phyloP scores from a whole-genome alignment of 2,113 vertebrate species.

The Xenus cinereus region DNA sequence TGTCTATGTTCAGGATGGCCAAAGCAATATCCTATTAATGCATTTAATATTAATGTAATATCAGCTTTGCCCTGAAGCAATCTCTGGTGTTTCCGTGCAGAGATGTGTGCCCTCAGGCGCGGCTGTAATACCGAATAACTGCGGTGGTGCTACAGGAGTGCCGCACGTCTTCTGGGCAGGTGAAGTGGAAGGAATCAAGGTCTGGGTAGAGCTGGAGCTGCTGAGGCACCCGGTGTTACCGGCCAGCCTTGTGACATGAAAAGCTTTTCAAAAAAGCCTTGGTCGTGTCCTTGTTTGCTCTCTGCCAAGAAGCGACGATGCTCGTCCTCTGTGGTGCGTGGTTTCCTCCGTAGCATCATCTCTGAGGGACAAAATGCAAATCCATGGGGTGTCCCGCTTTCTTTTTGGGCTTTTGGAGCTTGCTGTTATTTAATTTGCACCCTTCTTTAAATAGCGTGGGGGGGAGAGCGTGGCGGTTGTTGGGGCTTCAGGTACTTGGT shows the following conservation, averaged over 20 bases:
- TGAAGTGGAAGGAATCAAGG: not conserved
- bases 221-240: not conserved
- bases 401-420: not conserved
- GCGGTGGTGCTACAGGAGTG: not conserved
- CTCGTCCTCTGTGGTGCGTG: not conserved
- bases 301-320: not conserved
- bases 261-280: not conserved
- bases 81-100: not conserved
- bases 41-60: not conserved
- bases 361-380: not conserved
- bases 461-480: not conserved
- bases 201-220: fast-evolving
- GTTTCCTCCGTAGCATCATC: not conserved
- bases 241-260: not conserved
- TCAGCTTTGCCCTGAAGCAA: not conserved
- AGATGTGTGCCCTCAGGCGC: not conserved
- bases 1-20: not conserved
- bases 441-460: not conserved
- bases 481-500: not conserved
- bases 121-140: not conserved
- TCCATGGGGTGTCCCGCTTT: too few relatives aligned
- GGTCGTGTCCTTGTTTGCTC: not conserved
- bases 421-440: not conserved
- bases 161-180: not conserved
- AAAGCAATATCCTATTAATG: not conserved